Conservation (phyloP, 2,113 vertebrate species). For the Macaca fascicularis region T2T-MFA8v1.1 NC_088378.1:80328001-80328500, state of each 20-base stretch:
- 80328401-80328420: background rate
- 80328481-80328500: background rate
- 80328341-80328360: background rate
- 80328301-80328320: background rate
- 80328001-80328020: background rate
- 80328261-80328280: background rate
- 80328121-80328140: background rate
- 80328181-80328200: background rate
- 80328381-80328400: background rate
- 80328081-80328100: background rate
- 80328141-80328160: background rate
- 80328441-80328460: background rate
- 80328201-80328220: background rate
- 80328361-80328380: background rate
- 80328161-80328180: background rate
- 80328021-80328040: background rate
- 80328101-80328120: background rate
- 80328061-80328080: background rate
- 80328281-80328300: background rate
- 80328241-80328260: background rate
- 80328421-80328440: background rate
- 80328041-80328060: background rate
- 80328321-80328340: background rate
- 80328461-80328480: no score
- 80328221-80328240: background rate